Evolutionary conservation across 1,140 invertebrate genomes (phyloP).

Genomic region (Drosophila bifasciata): DNA sequence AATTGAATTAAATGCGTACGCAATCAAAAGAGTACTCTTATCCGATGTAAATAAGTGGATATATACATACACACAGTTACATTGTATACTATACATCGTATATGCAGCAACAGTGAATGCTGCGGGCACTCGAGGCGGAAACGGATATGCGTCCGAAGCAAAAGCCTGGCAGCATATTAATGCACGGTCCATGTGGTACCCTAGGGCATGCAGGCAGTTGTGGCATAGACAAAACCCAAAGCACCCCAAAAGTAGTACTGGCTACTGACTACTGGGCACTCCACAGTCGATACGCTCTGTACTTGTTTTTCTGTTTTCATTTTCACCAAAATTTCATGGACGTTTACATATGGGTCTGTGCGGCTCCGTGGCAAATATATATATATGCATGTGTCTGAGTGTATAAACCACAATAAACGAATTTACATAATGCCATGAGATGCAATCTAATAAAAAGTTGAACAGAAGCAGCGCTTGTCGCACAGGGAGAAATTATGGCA

Average conservation of each 20-base stretch:
- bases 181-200: too few species aligned
- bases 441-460: conserved; percentile 31
- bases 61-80: neutral
- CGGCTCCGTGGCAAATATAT: neutral
- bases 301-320: conserved; percentile 35
- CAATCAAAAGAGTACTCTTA: conserved; percentile 51
- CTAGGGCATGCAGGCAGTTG: too few species aligned
- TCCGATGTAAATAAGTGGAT: too few species aligned
- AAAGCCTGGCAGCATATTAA: conserved; percentile 49
- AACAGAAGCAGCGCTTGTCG: neutral
- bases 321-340: neutral
- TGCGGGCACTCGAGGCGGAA: conserved; percentile 52
- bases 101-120: conserved; percentile 51
- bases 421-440: conserved; percentile 46
- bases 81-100: neutral
- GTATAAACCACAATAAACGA: conserved; percentile 35
- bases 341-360: conserved; percentile 1
- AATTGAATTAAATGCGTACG: conserved; percentile 74
- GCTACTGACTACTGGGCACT: too few species aligned
- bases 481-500: conserved; percentile 13
- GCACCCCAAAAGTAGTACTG: too few species aligned
- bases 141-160: conserved; percentile 59
- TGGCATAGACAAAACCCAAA: too few species aligned
- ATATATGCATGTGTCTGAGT: conserved; percentile 24
- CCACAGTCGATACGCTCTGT: too few species aligned